Evolutionary conservation across 2,797 vertebrate genomes (phyloP), one percentile per base, ranked within the genome.

Genomic region (Mus spretus): DNA sequence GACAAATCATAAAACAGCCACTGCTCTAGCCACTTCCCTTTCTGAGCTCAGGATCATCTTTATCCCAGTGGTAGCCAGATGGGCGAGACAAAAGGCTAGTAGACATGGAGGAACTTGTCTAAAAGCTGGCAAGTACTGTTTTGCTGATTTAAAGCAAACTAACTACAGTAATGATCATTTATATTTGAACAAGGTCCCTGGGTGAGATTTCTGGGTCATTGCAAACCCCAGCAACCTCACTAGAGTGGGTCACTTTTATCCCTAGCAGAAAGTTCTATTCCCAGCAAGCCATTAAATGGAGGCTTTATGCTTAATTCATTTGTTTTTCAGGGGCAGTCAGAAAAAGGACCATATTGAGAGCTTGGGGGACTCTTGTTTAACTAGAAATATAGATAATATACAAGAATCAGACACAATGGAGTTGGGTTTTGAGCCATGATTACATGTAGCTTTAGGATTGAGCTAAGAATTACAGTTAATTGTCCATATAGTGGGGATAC

Each of bases 1-100:
- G 93, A 78, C 20, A 72, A 92, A 75, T 84, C 92, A 85, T 67
- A 72, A 94, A 96, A 93, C 80, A 88, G 63, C n/a, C 89, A 74
- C 20, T 34, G 90, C 26, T 22, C 55, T 7, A 5, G 92, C 34
- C 0, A 10, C 67, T 57, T 79, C 59, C 28, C 53, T 55, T 72
- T 24, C 26, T 4, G 44, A 82, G 79, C 81, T 81, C 0, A 0
- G 87, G 67, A 59, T 93, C 91, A 47, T 28, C 4, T 11, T 70
- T 86, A 7, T n/a, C 15, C 50, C 9, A 44, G 86, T 2, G 28
- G 90, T 24, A 83, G 93, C 83, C 61, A 84, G 40, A 37, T 0
- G 53, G 72, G 55, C 91, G 90, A 89, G 87, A 97, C 90, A 59
- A 97, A 86, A 94, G 74, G 82, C 75, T 34, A 57, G 20, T 1